Conservation (phyloP, 2,113 vertebrate species). For the Gnathochromis pfefferi region DNA sequence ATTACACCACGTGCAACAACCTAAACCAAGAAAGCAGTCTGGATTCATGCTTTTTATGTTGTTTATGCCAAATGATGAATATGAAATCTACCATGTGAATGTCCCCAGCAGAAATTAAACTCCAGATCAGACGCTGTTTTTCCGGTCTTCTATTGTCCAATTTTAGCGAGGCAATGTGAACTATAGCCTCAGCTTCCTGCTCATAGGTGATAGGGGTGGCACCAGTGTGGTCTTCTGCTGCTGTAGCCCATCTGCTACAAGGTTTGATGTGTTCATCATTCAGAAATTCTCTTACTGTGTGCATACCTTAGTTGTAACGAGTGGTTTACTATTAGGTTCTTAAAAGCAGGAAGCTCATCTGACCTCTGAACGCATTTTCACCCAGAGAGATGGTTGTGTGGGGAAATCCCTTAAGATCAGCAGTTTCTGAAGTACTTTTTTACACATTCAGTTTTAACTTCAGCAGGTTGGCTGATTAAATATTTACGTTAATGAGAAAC, state of each 20-base stretch:
- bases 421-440: not conserved
- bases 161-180: not conserved
- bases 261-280: not conserved
- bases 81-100: not conserved
- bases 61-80: not conserved
- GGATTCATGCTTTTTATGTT: not conserved
- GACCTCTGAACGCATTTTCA: not conserved
- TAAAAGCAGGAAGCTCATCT: not conserved
- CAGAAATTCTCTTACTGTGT: not conserved
- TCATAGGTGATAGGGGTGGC: not conserved
- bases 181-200: not conserved
- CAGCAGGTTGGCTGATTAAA: not conserved
- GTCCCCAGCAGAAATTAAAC: not conserved
- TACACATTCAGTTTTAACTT: not conserved
- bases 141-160: not conserved
- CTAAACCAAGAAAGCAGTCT: not conserved
- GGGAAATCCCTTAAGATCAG: not conserved
- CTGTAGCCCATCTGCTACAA: not conserved
- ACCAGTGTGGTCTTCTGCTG: not conserved
- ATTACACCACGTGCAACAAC: not conserved
- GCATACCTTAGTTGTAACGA: not conserved
- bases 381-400: not conserved
- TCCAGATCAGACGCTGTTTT: fast-evolving
- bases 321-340: not conserved
- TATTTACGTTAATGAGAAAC: fast-evolving